phyloP scores from a whole-genome alignment of 2,113 vertebrate genomes.

The Anolis sagrei region DNA sequence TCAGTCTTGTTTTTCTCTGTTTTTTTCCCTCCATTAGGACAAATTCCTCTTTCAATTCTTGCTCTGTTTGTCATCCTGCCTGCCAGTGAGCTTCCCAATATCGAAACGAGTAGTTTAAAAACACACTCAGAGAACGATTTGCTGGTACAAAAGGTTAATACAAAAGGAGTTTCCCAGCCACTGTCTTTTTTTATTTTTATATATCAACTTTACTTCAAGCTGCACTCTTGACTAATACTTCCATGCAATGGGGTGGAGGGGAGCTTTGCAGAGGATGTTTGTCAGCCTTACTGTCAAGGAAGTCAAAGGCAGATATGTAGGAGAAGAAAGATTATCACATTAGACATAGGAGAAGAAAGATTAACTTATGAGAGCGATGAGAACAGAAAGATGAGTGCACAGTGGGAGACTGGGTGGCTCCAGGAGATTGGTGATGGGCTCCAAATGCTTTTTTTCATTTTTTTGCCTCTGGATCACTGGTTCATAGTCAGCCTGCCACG shows the following conservation, averaged over 20 bases:
- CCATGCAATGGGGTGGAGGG: constrained; percentile 43
- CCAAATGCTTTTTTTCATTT: constrained; percentile 54
- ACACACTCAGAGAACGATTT: not conserved
- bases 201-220: constrained; percentile 51
- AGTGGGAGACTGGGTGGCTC: constrained; percentile 44
- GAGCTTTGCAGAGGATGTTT: constrained; percentile 59
- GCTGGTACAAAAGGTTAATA: constrained; percentile 16
- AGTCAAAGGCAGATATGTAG: constrained; percentile 66
- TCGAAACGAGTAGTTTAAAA: constrained; percentile 14
- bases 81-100: not conserved
- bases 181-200: not conserved
- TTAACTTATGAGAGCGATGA: constrained; percentile 60
- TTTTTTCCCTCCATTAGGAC: not conserved
- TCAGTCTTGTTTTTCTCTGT: not conserved
- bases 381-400: constrained; percentile 70
- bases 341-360: constrained; percentile 67
- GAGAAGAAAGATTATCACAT: constrained; percentile 70
- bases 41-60: not conserved
- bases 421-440: constrained; percentile 60
- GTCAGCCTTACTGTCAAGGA: constrained; percentile 57
- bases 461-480: constrained; percentile 66
- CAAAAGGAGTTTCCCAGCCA: constrained; percentile 3
- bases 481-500: constrained; percentile 63
- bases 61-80: not conserved
- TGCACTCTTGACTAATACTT: constrained; percentile 48